These are phyloP conservation scores for Melinaea marsaeus DNA, from an alignment of 2,888 invertebrate genomes.

Conservation along the genomic window DNA sequence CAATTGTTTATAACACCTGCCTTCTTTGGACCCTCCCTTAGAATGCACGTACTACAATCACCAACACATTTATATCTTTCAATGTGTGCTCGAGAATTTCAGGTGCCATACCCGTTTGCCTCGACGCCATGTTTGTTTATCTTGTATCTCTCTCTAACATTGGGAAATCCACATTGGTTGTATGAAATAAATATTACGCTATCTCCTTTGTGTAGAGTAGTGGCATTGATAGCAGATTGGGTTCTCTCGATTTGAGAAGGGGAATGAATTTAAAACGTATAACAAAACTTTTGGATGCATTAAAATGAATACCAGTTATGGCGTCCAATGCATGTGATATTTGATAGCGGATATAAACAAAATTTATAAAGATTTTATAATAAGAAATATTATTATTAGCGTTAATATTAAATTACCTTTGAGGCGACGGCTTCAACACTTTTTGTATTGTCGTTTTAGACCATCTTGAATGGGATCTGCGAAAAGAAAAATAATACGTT, in stretches of 20 bases:
- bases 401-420: constrained; percentile 44
- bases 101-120: constrained; percentile 50
- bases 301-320: constrained; percentile 32
- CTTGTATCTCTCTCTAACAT: constrained; percentile 34
- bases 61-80: constrained; percentile 48
- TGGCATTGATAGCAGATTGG: constrained; percentile 52
- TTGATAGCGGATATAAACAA: constrained; percentile 34
- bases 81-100: constrained; percentile 61
- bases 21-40: constrained; percentile 48
- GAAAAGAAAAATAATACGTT: constrained; percentile 36
- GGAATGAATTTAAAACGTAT: constrained; percentile 61
- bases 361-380: not conserved
- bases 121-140: constrained; percentile 67
- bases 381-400: constrained; percentile 1
- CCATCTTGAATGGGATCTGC: constrained; percentile 68
- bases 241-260: constrained; percentile 65
- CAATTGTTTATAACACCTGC: constrained; percentile 50
- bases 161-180: constrained; percentile 29
- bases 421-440: constrained; percentile 53
- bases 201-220: constrained; percentile 48
- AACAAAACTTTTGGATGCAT: constrained; percentile 43
- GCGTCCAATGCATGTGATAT: constrained; percentile 33
- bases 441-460: constrained; percentile 45
- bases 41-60: constrained; percentile 44
- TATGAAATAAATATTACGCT: constrained; percentile 41